Percentiles rank a stretch among this genome's conserved stretches.
Conservation (phyloP, 2,113 vertebrate species). For the Phrynosoma blainvillii region DNA sequence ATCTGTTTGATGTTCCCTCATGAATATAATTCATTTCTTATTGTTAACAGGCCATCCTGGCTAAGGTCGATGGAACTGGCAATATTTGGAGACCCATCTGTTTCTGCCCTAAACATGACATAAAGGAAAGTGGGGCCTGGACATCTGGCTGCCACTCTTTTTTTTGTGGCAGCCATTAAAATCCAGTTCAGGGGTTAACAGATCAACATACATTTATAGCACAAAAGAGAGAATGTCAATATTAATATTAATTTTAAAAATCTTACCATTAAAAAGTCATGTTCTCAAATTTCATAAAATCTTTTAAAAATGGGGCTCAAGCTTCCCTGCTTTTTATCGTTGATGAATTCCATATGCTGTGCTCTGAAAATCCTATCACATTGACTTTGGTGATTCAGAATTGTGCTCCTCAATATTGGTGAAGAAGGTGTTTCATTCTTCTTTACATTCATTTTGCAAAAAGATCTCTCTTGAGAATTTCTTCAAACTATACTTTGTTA, state of each 20-base stretch:
- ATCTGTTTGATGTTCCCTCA: no score
- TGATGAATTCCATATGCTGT: not conserved
- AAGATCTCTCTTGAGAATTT: not conserved
- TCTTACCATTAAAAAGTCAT: not conserved
- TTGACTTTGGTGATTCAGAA: not conserved
- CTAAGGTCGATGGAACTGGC: not conserved
- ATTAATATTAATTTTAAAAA: not conserved
- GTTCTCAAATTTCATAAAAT: not conserved
- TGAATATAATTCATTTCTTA: no score
- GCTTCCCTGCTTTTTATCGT: not conserved
- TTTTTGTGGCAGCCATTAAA: not conserved
- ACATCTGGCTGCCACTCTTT: not conserved
- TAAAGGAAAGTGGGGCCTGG: not conserved
- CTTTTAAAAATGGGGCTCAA: not conserved
- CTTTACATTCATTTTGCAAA: slow-evolving; percentile 1
- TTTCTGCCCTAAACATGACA: not conserved
- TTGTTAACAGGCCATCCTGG: no score
- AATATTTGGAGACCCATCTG: not conserved
- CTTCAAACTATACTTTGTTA: not conserved
- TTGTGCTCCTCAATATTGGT: not conserved
- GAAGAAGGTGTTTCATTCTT: not conserved
- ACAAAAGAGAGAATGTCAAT: not conserved
- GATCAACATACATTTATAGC: not conserved
- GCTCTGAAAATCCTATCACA: not conserved
- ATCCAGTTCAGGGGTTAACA: not conserved